Percentiles rank a stretch among this genome's conserved stretches.
phyloP scores from a whole-genome alignment of 2,797 vertebrate species.

The Allobates femoralis region DNA sequence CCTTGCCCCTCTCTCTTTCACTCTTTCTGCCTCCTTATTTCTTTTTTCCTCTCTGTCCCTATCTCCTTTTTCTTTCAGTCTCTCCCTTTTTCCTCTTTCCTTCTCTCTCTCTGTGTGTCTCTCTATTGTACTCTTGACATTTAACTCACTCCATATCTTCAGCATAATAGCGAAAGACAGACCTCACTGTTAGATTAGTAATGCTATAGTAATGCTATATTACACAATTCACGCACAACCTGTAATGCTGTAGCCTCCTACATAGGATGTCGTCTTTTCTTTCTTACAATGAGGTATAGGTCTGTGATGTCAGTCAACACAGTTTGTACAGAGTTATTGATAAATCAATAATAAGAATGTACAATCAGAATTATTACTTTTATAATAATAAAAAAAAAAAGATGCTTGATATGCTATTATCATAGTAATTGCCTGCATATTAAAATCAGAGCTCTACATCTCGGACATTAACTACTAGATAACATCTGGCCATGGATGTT shows the following conservation, averaged over 20 bases:
- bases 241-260: background rate
- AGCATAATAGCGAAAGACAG: too few relatives aligned
- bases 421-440: conserved; percentile 26
- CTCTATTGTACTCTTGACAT: too few relatives aligned
- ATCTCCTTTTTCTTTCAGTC: too few relatives aligned
- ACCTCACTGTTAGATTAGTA: too few relatives aligned
- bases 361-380: background rate
- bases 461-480: conserved; percentile 72
- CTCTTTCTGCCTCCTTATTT: too few relatives aligned
- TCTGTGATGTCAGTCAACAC: background rate
- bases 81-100: too few relatives aligned
- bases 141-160: too few relatives aligned
- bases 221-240: background rate
- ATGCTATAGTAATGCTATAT: too few relatives aligned
- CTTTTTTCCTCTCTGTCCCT: too few relatives aligned
- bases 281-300: background rate
- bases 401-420: background rate
- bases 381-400: background rate
- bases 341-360: background rate
- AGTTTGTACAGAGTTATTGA: background rate
- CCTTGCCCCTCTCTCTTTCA: too few relatives aligned
- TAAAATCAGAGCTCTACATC: conserved; percentile 59
- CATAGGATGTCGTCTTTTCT: background rate
- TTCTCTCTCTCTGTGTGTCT: too few relatives aligned
- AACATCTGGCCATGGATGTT: conserved; percentile 73